Evolutionary conservation across 2,888 invertebrate genomes (phyloP), one percentile per base, ranked within the genome.

Genomic region (Calameuta pallipes): DNA sequence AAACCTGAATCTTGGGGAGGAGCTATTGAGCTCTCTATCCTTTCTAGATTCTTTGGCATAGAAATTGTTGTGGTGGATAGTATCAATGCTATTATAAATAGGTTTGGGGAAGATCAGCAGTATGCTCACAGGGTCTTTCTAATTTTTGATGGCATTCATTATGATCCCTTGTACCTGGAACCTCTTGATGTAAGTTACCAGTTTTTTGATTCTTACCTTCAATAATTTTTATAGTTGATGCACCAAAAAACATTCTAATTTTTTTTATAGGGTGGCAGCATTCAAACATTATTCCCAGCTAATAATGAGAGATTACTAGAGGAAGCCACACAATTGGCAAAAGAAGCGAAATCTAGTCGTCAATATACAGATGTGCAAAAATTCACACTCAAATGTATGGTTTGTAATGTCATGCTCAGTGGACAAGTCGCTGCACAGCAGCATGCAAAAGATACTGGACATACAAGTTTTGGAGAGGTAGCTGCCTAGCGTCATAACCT

Each of bases 11-110:
- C 97, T 0, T 99, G 99, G 99, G 98, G 98, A 81, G 99, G 99
- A 81, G 98, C 97, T 79, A 99, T 99, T 84, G 99, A 99, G 93
- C 93, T 98, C 41, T 95, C 98, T 11, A 96, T 99, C 82, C 92
- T 99, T 41, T 96, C 97, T 0, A 94, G 95, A 88, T 96, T 96
- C 92, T 98, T 97, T 91, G 96, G 96, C 33, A 92, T 98, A 77
- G 98, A 99, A 93, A 98, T 99, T 91, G 98, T 96, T 81, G 98
- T 98, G 3, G 97, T 98, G 4, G 97, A 98, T 90, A 97, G 97
- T 75, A 94, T 97, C 84, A 97, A 97, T 91, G 96, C 95, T 71
- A 96, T 97, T 80, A 96, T 98, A 80, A 98, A 98, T 91, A 94
- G 97, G 85, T 98, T 98, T 92, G 98, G 98, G 0, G 98, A 98